Evolutionary conservation across 2,888 invertebrate species (phyloP).

Genomic region (Gari tellinella): DNA sequence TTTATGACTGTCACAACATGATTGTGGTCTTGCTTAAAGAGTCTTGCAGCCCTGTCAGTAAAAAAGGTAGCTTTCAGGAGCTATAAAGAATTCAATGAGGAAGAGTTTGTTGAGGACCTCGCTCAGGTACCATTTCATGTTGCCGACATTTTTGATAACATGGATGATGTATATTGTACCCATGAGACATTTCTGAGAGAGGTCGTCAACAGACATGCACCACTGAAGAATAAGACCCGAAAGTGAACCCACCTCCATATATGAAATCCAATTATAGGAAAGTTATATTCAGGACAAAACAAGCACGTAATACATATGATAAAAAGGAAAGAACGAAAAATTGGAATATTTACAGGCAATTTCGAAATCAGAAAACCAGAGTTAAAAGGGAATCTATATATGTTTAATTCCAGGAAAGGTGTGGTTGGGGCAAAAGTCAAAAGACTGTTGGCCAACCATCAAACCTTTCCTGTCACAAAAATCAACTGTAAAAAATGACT

Average conservation of each 20-base stretch:
- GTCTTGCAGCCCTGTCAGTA: too few species aligned
- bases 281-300: neutral
- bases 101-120: too few species aligned
- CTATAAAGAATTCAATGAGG: too few species aligned
- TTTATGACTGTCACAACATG: too few species aligned
- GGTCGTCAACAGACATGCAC: constrained; percentile 3
- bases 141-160: constrained; percentile 3
- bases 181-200: neutral
- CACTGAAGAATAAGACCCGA: constrained; percentile 4
- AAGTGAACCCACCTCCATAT: neutral
- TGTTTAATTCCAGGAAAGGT: constrained; percentile 9
- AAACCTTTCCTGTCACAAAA: constrained; percentile 10
- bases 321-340: too few species aligned
- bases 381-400: too few species aligned
- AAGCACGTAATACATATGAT: too few species aligned
- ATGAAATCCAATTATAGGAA: constrained; percentile 10
- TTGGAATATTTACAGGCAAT: too few species aligned
- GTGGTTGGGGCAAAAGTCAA: constrained; percentile 5
- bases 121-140: neutral
- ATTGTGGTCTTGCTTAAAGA: too few species aligned
- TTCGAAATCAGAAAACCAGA: too few species aligned
- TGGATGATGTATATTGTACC: constrained; percentile 6
- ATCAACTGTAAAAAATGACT: neutral
- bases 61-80: too few species aligned
- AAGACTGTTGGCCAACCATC: constrained; percentile 8